Evolutionary conservation across 2,113 vertebrate genomes (phyloP), one percentile per base, ranked within the genome.

Genomic region (Nannospalax galili): DNA sequence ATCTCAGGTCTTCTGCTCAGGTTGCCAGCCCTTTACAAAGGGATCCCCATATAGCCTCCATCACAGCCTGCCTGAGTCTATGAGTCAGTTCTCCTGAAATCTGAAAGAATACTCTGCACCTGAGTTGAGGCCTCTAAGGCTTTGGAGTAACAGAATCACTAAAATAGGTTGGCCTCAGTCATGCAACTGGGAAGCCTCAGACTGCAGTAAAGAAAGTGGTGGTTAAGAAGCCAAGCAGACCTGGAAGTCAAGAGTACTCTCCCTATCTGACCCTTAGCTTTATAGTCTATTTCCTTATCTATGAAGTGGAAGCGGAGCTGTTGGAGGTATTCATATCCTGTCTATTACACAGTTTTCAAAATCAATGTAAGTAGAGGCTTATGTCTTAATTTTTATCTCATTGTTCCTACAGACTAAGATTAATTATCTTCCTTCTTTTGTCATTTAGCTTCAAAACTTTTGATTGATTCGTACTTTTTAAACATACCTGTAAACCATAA

Each of bases 51-150:
- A 87, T 40, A 88, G 80, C 42, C 67, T 96, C 42, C 58, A 72
- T 26, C 88, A 69, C 35, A 70, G 77, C 81, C 91, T 89, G 80
- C 65, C 48, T 52, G 19, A 65, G 11, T 70, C 72, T n/a, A 1
- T 90, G 82, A 95, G 91, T 74, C 92, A 96, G 35, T 87, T 90
- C 74, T 65, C 45, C 64, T 60, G 30, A 60, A 81, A 16, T 37
- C 82, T 35, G 1, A 26, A 52, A 78, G 52, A 24, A 92, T 10
- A 35, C 80, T 69, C 48, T 16, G 30, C 78, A 85, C 37, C 91
- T 62, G 7, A 82, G 80, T 60, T 14, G 35, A 10, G 20, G 40
- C 48, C 62, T 86, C 0, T 58, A 48, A 93, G 15, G 35, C 42
- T 91, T 90, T 85, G 48, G 65, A 72, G 52, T 12, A 92, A 60